Conservation (phyloP, 2,888 invertebrate genomes). For the Trissonchulus latispiculum region DNA sequence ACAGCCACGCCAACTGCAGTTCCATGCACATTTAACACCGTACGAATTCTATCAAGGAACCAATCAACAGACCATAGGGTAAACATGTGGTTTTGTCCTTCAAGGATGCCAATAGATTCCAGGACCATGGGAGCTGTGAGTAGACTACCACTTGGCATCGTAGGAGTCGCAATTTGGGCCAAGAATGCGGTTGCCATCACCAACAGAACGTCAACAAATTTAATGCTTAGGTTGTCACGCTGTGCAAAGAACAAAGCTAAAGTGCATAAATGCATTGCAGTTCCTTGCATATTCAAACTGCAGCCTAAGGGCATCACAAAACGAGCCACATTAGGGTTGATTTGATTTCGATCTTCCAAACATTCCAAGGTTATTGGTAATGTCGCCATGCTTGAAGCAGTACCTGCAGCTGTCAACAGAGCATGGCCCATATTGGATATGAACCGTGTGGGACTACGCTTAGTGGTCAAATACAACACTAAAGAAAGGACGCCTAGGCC, state of each 20-base stretch:
- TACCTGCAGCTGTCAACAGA: conserved; percentile 45
- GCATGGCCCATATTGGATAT: conserved; percentile 45
- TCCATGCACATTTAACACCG: too few species aligned
- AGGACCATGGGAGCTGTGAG: not conserved
- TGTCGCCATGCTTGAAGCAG: conserved; percentile 58
- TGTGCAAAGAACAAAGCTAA: conserved; percentile 52
- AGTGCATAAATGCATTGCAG: conserved; percentile 64
- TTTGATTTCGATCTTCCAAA: conserved; percentile 70
- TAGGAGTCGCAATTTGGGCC: not conserved
- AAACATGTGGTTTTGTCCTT: too few species aligned
- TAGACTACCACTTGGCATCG: not conserved
- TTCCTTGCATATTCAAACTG: conserved; percentile 65
- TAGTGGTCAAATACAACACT: conserved; percentile 38
- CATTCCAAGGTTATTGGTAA: conserved; percentile 87
- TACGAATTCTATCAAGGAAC: too few species aligned
- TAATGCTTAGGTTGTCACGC: conserved; percentile 65
- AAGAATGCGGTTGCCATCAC: conserved; percentile 47
- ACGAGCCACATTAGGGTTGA: conserved; percentile 64
- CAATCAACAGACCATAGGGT: too few species aligned
- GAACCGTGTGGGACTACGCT: conserved; percentile 43
- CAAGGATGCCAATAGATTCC: not conserved
- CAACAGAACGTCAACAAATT: conserved; percentile 74
- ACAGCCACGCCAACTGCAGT: too few species aligned
- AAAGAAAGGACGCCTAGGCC: conserved; percentile 43
- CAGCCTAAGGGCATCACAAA: conserved; percentile 84